Conservation (phyloP, 2,888 invertebrate genomes). For the Drosophila demipolita region DNA sequence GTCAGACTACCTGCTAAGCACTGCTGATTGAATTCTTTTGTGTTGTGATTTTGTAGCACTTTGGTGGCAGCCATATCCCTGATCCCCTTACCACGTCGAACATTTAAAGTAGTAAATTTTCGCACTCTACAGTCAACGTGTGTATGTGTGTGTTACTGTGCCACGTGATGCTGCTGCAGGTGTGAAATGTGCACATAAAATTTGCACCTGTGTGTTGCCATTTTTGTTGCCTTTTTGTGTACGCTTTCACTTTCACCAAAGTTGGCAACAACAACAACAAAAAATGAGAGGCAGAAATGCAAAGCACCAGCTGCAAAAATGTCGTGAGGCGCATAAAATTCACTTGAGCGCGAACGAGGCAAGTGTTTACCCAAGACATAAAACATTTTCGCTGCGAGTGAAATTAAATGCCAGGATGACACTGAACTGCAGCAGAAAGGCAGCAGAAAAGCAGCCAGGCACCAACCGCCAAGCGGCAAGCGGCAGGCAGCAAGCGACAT, state of each 20-base stretch:
- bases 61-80: constrained; percentile 50
- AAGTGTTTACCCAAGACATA: constrained; percentile 80
- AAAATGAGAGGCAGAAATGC: constrained; percentile 35
- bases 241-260: constrained; percentile 67
- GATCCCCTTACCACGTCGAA: constrained; percentile 47
- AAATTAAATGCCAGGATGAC: constrained; percentile 80
- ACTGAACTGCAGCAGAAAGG: constrained; percentile 69
- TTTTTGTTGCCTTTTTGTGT: constrained; percentile 38
- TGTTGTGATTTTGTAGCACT: constrained; percentile 79
- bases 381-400: constrained; percentile 79
- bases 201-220: constrained; percentile 63
- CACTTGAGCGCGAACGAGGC: constrained; percentile 54
- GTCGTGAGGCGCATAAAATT: constrained; percentile 75
- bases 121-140: constrained; percentile 39
- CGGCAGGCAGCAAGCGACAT: constrained; percentile 1
- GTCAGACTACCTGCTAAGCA: constrained; percentile 69
- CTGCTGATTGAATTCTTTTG: constrained; percentile 80
- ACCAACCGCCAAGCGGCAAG: constrained; percentile 4
- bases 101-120: constrained; percentile 76
- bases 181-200: constrained; percentile 78
- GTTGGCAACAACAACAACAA: constrained; percentile 35
- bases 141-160: constrained; percentile 16
- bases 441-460: constrained; percentile 26
- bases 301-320: constrained; percentile 73
- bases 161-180: constrained; percentile 58